phyloP scores from a whole-genome alignment of 23 tunicate genomes.

The Phallusia fumigata region DNA sequence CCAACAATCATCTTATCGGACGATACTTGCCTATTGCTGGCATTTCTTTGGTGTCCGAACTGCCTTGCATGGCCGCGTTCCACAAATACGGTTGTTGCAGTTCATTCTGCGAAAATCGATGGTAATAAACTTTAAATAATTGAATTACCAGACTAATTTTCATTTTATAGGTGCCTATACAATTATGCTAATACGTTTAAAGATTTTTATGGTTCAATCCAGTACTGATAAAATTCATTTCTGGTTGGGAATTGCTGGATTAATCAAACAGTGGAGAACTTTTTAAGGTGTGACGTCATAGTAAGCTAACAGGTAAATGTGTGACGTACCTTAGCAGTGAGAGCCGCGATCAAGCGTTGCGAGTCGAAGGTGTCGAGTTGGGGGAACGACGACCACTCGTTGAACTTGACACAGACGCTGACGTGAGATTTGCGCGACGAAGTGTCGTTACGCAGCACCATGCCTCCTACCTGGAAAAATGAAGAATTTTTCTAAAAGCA shows the following conservation, averaged over 20 bases:
- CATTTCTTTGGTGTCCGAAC: not conserved
- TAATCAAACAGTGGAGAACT: not conserved
- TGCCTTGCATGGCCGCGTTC: constrained; percentile 1
- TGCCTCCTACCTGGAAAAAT: not conserved
- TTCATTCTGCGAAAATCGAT: constrained; percentile 16
- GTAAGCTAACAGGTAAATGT: not conserved
- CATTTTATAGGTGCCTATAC: too few species aligned
- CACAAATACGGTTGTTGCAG: constrained; percentile 36
- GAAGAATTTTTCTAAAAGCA: too few species aligned
- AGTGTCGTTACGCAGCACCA: not conserved
- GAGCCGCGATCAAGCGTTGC: constrained; percentile 49
- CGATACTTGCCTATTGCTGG: not conserved
- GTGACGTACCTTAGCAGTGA: constrained; percentile 52
- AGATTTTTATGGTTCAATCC: too few species aligned
- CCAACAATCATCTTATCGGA: too few species aligned
- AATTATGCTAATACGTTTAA: too few species aligned
- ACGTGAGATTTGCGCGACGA: not conserved
- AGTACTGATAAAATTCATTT: too few species aligned
- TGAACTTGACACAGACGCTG: constrained; percentile 32
- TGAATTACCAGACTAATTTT: too few species aligned
- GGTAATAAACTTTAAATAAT: too few species aligned
- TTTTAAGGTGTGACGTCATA: not conserved
- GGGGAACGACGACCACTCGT: constrained; percentile 88
- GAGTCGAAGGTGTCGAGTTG: constrained; percentile 89
- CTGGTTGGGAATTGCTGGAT: too few species aligned